Evolutionary conservation across 1,140 invertebrate genomes (phyloP).

Genomic region (Euwallacea similis): DNA sequence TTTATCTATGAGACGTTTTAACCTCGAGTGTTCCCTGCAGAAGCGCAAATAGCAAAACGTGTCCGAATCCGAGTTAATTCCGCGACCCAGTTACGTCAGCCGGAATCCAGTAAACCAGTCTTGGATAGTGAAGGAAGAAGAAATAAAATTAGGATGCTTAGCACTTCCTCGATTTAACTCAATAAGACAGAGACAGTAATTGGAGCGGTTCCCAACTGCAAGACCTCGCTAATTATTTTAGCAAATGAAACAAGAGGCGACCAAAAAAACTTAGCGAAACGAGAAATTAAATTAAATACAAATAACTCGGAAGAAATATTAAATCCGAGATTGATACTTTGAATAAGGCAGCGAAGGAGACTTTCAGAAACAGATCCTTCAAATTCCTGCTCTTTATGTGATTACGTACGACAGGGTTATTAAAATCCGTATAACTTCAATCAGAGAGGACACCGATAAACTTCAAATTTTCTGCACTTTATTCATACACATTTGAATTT

Average conservation of each 20-base stretch:
- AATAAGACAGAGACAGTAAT: slow-evolving; percentile 49
- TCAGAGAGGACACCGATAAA: too few relatives aligned
- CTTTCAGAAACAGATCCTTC: too few relatives aligned
- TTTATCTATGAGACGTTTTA: slow-evolving; percentile 20
- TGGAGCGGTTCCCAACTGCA: slow-evolving; percentile 31
- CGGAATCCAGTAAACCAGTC: slow-evolving; percentile 9
- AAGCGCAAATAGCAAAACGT: slow-evolving; percentile 22
- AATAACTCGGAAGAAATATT: too few relatives aligned
- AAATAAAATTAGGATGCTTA: slow-evolving; percentile 51
- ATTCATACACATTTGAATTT: too few relatives aligned
- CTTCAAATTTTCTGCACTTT: too few relatives aligned
- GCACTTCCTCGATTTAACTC: slow-evolving; percentile 49
- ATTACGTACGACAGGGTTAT: too few relatives aligned
- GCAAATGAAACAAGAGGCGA: slow-evolving; percentile 39
- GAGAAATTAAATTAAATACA: too few relatives aligned
- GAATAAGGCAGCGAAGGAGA: too few relatives aligned
- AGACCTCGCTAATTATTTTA: slow-evolving; percentile 47
- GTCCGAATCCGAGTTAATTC: slow-evolving; percentile 19
- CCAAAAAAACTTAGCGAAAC: too few relatives aligned
- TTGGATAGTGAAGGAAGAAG: slow-evolving; percentile 13
- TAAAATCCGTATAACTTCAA: too few relatives aligned
- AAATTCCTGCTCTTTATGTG: too few relatives aligned
- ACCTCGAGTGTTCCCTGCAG: slow-evolving; percentile 9
- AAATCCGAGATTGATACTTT: too few relatives aligned
- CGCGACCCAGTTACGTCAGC: slow-evolving; percentile 25